phyloP scores from a whole-genome alignment of 2,797 vertebrate genomes.

The Tachyglossus aculeatus region DNA sequence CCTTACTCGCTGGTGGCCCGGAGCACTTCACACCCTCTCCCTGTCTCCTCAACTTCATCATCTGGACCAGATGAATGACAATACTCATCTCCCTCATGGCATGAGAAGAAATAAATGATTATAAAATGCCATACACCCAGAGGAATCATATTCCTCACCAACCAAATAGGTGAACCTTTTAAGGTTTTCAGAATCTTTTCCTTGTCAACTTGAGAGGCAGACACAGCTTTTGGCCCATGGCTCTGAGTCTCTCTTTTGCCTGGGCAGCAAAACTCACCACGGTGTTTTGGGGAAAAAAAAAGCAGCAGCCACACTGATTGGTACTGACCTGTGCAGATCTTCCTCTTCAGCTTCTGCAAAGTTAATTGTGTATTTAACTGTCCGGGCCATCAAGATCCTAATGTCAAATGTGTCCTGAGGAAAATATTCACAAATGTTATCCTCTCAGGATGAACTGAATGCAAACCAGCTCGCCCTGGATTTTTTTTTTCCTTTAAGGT shows the following conservation, averaged over 20 bases:
- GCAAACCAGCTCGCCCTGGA: neutral
- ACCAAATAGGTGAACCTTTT: neutral
- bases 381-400: slow-evolving; percentile 79
- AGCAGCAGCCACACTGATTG: neutral
- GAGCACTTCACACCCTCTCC: neutral
- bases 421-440: neutral
- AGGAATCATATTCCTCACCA: neutral
- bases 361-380: slow-evolving; percentile 82
- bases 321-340: slow-evolving; percentile 76
- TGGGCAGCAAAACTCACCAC: neutral
- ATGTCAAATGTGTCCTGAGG: slow-evolving; percentile 82
- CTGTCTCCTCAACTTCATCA: neutral
- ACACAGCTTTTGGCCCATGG: neutral
- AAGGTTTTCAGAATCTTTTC: neutral
- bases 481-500: too few species aligned
- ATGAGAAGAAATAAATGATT: neutral
- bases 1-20: neutral
- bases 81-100: neutral
- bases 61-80: neutral
- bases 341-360: slow-evolving; percentile 78
- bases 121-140: neutral
- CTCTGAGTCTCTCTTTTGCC: neutral
- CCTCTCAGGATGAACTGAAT: neutral
- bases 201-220: neutral
- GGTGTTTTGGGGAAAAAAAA: slow-evolving; percentile 17